Base-by-base conservation (phyloP, 1,140 invertebrate genomes). In the Orius insidiosus region DNA sequence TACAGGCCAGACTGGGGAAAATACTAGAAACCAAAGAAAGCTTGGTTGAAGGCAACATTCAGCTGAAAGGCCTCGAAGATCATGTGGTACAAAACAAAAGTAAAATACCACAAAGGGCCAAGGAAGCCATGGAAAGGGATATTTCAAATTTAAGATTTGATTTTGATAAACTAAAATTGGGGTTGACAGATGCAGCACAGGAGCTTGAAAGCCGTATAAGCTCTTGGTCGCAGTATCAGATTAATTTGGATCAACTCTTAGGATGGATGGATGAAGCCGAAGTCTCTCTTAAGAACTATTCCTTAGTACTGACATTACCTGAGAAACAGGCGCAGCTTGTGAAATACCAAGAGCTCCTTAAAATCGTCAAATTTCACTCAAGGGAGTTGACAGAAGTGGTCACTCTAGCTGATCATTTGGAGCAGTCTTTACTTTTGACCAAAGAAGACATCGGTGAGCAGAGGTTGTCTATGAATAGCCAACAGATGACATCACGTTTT, bases 151-250 rank as follows among this genome's bases (percentile, higher is more conserved):
- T 87, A 10, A 80, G 72, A 57, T 74, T 72, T 51, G 85, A 89
- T 54, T 76, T 79, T 55, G 83, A 87, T 44, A 89, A 88, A 57
- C 85, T 87, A 48, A 68, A 71, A n/a, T 71, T 71, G 1, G 73
- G 78, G 0, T 63, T 87, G 19, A 75, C 69, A 48, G 85, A 89
- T 58, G 76, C 82, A 0, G 74, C 75, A 55, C 76, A 78, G 53
- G 75, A 74, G 24, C 67, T 96, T 16, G 81, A 90, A 60, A 80
- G 86, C 52, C 75, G 81, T 47, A 70, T 95, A 32, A 74, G 81
- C 54, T 85, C 92, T 63, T 95, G 90, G 90, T 76, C 70, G 37
- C 82, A 88, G 48, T 95, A 92, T 58, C 89, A 95, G 58, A 74
- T 75, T 46, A 80, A 82, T 2, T 74, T 90, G 54, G 86, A 92